Conservation (phyloP, 2,113 vertebrate genomes). For the Pseudopipra pipra region DNA sequence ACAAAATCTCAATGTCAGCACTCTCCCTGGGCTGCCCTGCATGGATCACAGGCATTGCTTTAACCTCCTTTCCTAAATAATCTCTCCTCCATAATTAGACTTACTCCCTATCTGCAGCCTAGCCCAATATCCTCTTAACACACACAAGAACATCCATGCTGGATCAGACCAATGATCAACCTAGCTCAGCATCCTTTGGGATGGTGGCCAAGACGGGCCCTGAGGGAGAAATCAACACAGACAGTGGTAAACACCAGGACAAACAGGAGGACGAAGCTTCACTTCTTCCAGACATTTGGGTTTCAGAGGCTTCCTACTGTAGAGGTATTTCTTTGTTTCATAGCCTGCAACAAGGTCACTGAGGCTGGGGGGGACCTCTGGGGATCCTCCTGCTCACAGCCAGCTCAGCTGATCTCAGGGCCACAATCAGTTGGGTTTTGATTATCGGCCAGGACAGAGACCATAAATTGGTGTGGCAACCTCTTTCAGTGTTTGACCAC, state of each 20-base stretch:
- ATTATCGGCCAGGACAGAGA: background rate
- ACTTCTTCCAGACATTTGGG: background rate
- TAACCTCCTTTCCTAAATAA: background rate
- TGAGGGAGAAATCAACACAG: background rate
- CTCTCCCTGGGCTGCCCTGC: background rate
- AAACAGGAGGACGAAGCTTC: background rate
- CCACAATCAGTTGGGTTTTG: background rate
- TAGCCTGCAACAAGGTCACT: background rate
- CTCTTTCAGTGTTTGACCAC: background rate
- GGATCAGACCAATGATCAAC: background rate
- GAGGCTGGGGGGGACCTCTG: background rate
- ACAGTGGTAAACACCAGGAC: background rate
- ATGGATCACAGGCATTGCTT: background rate
- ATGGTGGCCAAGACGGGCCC: background rate
- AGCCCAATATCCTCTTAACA: background rate
- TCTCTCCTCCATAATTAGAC: background rate
- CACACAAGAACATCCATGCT: background rate
- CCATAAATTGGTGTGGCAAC: background rate
- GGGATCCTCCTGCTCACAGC: background rate
- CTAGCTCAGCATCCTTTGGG: background rate
- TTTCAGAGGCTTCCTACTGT: background rate
- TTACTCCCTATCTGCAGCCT: background rate
- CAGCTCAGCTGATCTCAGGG: background rate
- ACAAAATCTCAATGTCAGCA: background rate
- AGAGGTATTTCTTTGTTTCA: background rate